Conservation (phyloP, 2,888 invertebrate species). For the Hofmannophila pseudospretella region DNA sequence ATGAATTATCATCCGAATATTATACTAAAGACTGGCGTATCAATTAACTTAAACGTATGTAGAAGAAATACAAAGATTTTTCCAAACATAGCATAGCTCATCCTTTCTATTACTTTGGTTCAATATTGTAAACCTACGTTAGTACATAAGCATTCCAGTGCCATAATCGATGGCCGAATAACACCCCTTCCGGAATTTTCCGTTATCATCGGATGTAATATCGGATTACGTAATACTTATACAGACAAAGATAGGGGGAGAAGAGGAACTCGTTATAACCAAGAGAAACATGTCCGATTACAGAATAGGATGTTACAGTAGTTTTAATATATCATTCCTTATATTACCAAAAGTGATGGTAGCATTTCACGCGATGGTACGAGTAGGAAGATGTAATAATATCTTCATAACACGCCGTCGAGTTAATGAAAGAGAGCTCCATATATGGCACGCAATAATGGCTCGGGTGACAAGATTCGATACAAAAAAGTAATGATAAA, state of each 20-base stretch:
- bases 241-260: slow-evolving; percentile 7
- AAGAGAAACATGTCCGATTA: slow-evolving; percentile 19
- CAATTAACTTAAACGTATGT: too few relatives aligned
- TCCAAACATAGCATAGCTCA: too few relatives aligned
- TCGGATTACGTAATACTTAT: slow-evolving; percentile 1
- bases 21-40: too few relatives aligned
- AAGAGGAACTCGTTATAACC: slow-evolving; percentile 12
- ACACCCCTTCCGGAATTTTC: slow-evolving; percentile 8
- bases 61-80: too few relatives aligned
- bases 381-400: neutral
- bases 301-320: slow-evolving; percentile 13
- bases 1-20: too few relatives aligned
- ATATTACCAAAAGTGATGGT: neutral
- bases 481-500: slow-evolving; percentile 47
- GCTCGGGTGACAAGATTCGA: slow-evolving; percentile 31
- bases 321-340: slow-evolving; percentile 1
- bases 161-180: slow-evolving; percentile 12
- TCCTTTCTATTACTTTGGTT: too few relatives aligned
- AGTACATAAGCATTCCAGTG: too few relatives aligned
- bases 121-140: too few relatives aligned
- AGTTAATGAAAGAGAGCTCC: too few relatives aligned
- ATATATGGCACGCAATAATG: too few relatives aligned
- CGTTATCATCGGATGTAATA: slow-evolving; percentile 11
- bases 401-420: neutral
- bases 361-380: slow-evolving; percentile 1